Evolutionary conservation across 2,888 invertebrate genomes (phyloP), one percentile per base, ranked within the genome.

Genomic region (Lagria hirta): DNA sequence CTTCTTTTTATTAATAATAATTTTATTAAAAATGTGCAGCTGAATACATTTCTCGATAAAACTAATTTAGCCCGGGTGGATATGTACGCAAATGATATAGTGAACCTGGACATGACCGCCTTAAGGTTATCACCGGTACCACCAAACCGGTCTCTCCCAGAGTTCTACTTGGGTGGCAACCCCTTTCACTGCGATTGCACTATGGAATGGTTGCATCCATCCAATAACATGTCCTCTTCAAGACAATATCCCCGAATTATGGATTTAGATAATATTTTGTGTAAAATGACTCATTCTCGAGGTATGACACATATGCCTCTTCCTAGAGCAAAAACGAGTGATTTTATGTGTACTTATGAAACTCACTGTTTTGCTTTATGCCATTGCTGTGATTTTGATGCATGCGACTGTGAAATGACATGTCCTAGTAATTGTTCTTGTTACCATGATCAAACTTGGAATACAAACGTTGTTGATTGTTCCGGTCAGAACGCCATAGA

Each of bases 331-430:
- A 82, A 83, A 59, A 80, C 88, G 38, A 82, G 87, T 52, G 89
- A 93, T 71, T 94, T 94, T 74, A 79, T 95, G 60, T 95, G 94
- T 75, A 86, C 84, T 62, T 95, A 95, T 75, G 88, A 89, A 66
- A 84, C 88, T 36, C 92, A 94, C 73, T 96, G 96, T 74, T 94
- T 94, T 72, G 88, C 93, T 22, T 80, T 91, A 33, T 96, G 96
- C 73, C 91, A 92, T 69, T 96, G 96, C 73, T 96, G 96, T 73
- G 94, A 94, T 69, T 95, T 91, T 69, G 93, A 93, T 68, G 90
- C 90, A 49, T 96, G 96, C 73, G 95, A 95, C 73, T 96, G 96
- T 74, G 92, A 95, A 75, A 92, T 94, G 88, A 92, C 89, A 51
- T 96, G 96, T 66, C 96, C 96, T 17, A 81, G 83, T 60, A 91